Conservation (phyloP, 30 jellyfish, hydroid and myxozoan genomes). For the Aurelia sp. region DNA sequence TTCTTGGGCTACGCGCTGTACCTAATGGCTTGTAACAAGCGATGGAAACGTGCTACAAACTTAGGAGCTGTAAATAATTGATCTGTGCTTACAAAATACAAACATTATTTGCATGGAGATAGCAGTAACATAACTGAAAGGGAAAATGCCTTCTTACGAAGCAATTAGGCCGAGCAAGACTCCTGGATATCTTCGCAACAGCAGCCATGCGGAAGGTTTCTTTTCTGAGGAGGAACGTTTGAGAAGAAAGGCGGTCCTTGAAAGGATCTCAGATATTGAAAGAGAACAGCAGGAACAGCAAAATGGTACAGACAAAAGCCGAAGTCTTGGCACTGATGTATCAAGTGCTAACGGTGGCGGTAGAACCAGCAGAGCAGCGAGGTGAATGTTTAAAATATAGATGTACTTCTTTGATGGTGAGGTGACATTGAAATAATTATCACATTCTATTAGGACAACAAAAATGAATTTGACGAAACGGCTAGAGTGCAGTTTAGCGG, state of each 20-base stretch:
- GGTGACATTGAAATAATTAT: too few relatives aligned
- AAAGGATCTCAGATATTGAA: constrained; percentile 24
- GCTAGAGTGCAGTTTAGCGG: too few relatives aligned
- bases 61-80: constrained; percentile 2
- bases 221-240: constrained; percentile 59
- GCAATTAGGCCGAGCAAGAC: constrained; percentile 19
- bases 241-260: constrained; percentile 51
- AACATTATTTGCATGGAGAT: background rate
- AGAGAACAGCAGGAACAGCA: background rate
- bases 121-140: background rate
- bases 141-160: constrained; percentile 48
- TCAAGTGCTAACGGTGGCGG: too few relatives aligned
- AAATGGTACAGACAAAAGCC: too few relatives aligned
- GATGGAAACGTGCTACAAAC: background rate
- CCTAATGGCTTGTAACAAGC: too few relatives aligned
- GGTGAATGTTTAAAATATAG: too few relatives aligned
- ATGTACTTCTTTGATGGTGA: too few relatives aligned
- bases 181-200: constrained; percentile 20
- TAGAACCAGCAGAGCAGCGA: too few relatives aligned
- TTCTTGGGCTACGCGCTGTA: too few relatives aligned
- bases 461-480: too few relatives aligned
- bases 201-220: constrained; percentile 34
- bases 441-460: too few relatives aligned
- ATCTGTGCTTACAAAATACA: background rate
- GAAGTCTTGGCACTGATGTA: too few relatives aligned